Percentiles rank a stretch among this genome's conserved stretches.
Evolutionary conservation across 2,113 vertebrate species (phyloP).

Genomic region (Ophiodon elongatus): DNA sequence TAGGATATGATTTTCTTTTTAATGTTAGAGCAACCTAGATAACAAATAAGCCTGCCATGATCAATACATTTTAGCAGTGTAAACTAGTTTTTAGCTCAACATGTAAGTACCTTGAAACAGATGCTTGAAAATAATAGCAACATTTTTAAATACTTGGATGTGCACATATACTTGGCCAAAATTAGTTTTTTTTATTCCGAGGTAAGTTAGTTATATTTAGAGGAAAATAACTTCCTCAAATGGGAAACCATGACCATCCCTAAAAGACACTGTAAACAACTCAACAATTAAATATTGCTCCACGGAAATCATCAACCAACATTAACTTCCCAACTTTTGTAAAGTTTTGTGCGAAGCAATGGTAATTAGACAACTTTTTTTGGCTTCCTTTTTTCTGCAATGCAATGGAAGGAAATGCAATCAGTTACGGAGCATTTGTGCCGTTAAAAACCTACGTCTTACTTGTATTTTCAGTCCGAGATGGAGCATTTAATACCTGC

Average conservation of each 20-base stretch:
- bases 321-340: neutral
- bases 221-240: neutral
- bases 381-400: neutral
- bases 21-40: neutral
- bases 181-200: too few species aligned
- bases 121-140: neutral
- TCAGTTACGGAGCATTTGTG: neutral
- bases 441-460: neutral
- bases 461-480: neutral
- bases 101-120: neutral
- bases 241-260: neutral
- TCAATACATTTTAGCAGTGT: neutral
- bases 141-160: neutral
- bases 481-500: neutral
- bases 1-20: neutral
- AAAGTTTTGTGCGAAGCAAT: neutral
- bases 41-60: neutral
- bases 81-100: neutral
- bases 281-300: neutral
- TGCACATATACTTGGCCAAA: neutral
- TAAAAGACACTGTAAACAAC: too few species aligned
- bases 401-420: too few species aligned
- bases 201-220: neutral
- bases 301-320: neutral
- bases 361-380: neutral